Conservation (phyloP, 2,797 vertebrate species). For the Notolepis coatsorum region DNA sequence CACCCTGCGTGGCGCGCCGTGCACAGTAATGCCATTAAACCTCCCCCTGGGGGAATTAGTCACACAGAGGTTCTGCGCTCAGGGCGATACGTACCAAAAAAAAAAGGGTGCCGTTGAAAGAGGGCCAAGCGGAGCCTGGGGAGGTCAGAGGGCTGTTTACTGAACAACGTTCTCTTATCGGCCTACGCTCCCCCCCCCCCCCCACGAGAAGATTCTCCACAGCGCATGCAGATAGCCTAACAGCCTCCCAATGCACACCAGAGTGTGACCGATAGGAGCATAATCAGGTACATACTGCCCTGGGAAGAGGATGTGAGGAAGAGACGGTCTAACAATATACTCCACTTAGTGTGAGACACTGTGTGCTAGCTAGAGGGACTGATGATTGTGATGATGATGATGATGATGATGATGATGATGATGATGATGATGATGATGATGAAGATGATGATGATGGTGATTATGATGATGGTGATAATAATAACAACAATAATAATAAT, state of each 20-base stretch:
- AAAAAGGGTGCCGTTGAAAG: conserved; percentile 56
- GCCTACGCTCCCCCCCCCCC: conserved; percentile 53
- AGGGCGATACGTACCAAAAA: conserved; percentile 45
- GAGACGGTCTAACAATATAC: conserved; percentile 44
- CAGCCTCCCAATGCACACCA: conserved; percentile 62
- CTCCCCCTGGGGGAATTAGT: conserved; percentile 52
- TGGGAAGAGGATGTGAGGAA: conserved; percentile 41
- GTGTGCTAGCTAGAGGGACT: conserved; percentile 31
- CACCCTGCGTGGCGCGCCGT: conserved; percentile 41
- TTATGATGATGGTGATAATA: too few relatives aligned
- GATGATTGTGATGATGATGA: too few relatives aligned
- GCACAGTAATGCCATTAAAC: conserved; percentile 72
- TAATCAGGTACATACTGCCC: conserved; percentile 74
- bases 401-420: too few relatives aligned
- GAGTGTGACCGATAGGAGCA: conserved; percentile 71
- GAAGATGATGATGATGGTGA: too few relatives aligned
- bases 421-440: not conserved
- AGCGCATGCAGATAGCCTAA: conserved; percentile 72
- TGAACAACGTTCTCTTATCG: conserved; percentile 76
- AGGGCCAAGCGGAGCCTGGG: conserved; percentile 55
- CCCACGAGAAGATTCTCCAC: conserved; percentile 70
- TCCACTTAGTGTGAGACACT: conserved; percentile 43
- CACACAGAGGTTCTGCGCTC: conserved; percentile 57
- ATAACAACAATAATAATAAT: not conserved
- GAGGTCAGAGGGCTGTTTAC: conserved; percentile 77